Conservation (phyloP, 2,888 invertebrate species). For the Nycteola revayana region DNA sequence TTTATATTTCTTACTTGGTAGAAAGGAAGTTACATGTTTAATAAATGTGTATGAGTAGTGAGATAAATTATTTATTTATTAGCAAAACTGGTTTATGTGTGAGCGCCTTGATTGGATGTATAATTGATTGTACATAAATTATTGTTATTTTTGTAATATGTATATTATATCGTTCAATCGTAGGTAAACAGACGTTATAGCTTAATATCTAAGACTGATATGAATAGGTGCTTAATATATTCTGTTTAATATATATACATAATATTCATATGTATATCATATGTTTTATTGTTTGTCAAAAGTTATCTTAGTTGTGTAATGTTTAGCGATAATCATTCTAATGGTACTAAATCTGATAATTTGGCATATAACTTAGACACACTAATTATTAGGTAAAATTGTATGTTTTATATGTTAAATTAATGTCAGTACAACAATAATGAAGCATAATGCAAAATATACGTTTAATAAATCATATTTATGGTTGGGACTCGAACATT, state of each 20-base stretch:
- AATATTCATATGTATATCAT: too few relatives aligned
- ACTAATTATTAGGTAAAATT: too few relatives aligned
- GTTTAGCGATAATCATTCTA: constrained; percentile 19
- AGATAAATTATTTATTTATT: constrained; percentile 1
- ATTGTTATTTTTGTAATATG: constrained; percentile 14
- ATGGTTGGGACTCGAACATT: too few relatives aligned
- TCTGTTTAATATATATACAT: too few relatives aligned
- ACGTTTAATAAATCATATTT: too few relatives aligned
- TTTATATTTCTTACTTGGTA: constrained; percentile 28
- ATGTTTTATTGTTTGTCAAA: too few relatives aligned
- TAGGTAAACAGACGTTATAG: constrained; percentile 21
- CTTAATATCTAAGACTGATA: constrained; percentile 56
- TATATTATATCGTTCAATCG: constrained; percentile 10
- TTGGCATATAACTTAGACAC: too few relatives aligned
- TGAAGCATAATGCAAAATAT: too few relatives aligned
- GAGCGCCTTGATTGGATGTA: constrained; percentile 1
- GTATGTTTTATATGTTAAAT: too few relatives aligned
- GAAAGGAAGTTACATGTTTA: constrained; percentile 28
- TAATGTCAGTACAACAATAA: too few relatives aligned
- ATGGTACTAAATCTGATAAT: constrained; percentile 14
- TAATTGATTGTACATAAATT: constrained; percentile 6
- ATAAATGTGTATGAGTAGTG: constrained; percentile 4
- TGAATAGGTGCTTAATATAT: constrained; percentile 55
- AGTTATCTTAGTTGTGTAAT: too few relatives aligned
- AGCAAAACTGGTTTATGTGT: too few relatives aligned